A percentile compares a stretch with the other conserved stretches of the same genome.
Conservation (phyloP, 2,797 vertebrate genomes). For the Lutra lutra region DNA sequence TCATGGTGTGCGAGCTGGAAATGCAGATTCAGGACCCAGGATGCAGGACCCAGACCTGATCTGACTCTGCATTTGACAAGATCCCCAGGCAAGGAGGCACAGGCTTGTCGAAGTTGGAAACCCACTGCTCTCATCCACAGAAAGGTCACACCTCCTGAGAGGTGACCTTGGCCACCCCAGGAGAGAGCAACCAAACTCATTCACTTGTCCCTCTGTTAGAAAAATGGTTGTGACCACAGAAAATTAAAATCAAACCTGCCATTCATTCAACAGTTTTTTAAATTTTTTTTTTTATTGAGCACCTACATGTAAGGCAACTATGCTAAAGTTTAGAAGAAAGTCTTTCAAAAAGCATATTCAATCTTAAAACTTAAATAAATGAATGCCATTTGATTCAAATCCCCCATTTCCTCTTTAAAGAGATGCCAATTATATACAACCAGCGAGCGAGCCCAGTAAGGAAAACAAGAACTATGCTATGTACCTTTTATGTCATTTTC, state of each 20-base stretch:
- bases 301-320: neutral
- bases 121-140: neutral
- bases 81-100: neutral
- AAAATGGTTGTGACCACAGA: neutral
- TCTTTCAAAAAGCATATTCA: neutral
- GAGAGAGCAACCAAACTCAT: fast-evolving
- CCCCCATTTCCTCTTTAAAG: constrained; percentile 30
- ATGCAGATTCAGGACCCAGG: fast-evolving
- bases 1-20: fast-evolving
- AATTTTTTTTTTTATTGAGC: neutral
- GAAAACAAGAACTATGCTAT: constrained; percentile 37
- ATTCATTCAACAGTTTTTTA: neutral
- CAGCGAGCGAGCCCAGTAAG: neutral
- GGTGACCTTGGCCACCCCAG: fast-evolving
- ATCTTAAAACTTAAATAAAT: neutral
- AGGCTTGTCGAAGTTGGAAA: neutral
- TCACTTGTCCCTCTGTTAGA: neutral
- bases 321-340: neutral
- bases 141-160: fast-evolving
- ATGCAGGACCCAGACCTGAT: neutral
- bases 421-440: neutral
- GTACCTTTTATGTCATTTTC: constrained; percentile 66
- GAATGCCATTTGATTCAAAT: neutral
- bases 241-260: neutral
- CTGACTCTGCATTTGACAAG: neutral